Conservation (phyloP, 2,888 invertebrate species). For the Stenodera caucasica region DNA sequence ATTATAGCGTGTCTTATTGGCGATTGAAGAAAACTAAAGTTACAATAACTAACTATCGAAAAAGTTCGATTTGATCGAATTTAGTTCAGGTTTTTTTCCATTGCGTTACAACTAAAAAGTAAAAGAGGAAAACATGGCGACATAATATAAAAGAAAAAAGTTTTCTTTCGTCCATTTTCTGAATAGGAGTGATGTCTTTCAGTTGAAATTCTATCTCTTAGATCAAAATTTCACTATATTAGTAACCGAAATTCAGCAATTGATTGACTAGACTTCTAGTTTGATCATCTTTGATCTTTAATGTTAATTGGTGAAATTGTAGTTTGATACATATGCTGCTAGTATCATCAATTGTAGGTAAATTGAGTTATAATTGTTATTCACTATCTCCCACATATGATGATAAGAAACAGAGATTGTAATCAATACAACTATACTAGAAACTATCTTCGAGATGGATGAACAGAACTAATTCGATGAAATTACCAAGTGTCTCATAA, state of each 20-base stretch:
- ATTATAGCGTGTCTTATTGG: not conserved
- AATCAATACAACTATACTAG: not conserved
- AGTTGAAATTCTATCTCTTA: not conserved
- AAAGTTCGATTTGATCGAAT: conserved; percentile 9
- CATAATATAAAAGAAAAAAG: not conserved
- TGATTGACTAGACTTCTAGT: no score
- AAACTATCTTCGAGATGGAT: not conserved
- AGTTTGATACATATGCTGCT: not conserved
- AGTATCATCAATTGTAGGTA: not conserved
- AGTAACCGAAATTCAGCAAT: no score
- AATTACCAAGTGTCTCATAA: not conserved
- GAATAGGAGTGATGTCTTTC: no score
- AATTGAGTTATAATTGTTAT: not conserved
- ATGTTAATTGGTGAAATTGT: conserved; percentile 18
- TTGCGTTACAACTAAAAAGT: not conserved
- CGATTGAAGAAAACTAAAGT: conserved; percentile 11
- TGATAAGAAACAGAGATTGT: not conserved
- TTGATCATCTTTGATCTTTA: conserved; percentile 20
- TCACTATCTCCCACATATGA: not conserved
- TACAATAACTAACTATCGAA: conserved; percentile 1
- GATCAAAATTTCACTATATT: conserved; percentile 16
- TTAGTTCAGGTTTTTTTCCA: conserved; percentile 1
- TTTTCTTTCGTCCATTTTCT: no score
- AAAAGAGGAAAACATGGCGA: not conserved
- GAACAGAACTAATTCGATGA: not conserved